Percentiles rank a stretch among this genome's conserved stretches.
These are phyloP conservation scores for Aratinga solstitialis DNA, from an alignment of 2,797 vertebrate species.

Conservation along the genomic window DNA sequence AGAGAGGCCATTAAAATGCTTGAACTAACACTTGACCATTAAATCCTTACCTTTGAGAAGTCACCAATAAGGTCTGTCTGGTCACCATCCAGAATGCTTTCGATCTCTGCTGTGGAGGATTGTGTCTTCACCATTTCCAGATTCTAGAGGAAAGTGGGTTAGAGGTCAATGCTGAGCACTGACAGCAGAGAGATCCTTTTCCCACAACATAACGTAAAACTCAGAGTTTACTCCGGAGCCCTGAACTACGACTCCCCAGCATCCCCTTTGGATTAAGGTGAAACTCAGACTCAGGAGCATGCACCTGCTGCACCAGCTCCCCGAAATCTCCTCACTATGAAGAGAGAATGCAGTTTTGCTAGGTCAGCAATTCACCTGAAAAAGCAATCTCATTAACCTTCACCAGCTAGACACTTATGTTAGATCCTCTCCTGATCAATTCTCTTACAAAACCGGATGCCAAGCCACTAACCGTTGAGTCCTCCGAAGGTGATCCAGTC, in stretches of 20 bases:
- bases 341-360: not conserved
- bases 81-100: slow-evolving; percentile 85
- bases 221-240: not conserved
- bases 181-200: not conserved
- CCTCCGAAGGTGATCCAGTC: slow-evolving; percentile 56
- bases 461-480: slow-evolving; percentile 28
- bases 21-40: not conserved
- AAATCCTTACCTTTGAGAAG: slow-evolving; percentile 88
- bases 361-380: not conserved
- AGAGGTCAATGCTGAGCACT: accelerated
- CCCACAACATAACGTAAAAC: not conserved
- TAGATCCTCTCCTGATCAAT: accelerated
- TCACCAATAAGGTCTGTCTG: slow-evolving; percentile 90
- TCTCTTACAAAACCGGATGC: not conserved
- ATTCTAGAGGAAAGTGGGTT: slow-evolving; percentile 39
- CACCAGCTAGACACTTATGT: accelerated
- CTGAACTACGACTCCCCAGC: not conserved
- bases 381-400: not conserved
- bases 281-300: not conserved
- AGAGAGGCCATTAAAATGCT: not conserved
- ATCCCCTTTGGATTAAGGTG: not conserved
- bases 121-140: slow-evolving; percentile 76
- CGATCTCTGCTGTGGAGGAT: slow-evolving; percentile 83
- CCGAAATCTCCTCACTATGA: accelerated
- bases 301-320: not conserved